phyloP scores from a whole-genome alignment of 1,140 invertebrate species.

The Parasteatoda tepidariorum region DNA sequence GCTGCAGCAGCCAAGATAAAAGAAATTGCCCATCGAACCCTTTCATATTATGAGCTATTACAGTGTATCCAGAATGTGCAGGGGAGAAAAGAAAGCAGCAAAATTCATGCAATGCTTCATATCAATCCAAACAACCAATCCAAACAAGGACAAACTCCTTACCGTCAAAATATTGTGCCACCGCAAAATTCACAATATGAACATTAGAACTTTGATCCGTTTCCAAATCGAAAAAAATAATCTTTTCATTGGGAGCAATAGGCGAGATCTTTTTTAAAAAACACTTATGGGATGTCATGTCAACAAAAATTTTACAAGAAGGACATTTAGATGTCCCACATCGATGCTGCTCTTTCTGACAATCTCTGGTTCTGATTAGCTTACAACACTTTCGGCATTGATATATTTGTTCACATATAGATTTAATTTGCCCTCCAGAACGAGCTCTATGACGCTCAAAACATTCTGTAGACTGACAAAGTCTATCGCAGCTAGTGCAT shows the following conservation, averaged over 20 bases:
- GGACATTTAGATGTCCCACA: background rate
- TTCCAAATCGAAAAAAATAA: slow-evolving; percentile 17
- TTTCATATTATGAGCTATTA: slow-evolving; percentile 53
- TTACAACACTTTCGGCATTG: background rate
- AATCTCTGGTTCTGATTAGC: background rate
- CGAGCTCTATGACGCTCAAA: too few relatives aligned
- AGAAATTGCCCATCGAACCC: slow-evolving; percentile 43
- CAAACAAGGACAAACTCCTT: background rate
- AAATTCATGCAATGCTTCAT: too few relatives aligned
- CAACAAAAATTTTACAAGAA: background rate
- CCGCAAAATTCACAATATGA: slow-evolving; percentile 18
- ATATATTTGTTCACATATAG: background rate
- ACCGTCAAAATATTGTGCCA: background rate
- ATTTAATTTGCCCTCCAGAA: background rate
- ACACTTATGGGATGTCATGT: background rate
- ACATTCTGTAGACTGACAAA: background rate
- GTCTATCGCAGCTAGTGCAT: background rate
- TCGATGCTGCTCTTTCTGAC: background rate
- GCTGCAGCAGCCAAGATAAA: slow-evolving; percentile 1
- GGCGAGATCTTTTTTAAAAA: background rate
- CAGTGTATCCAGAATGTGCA: background rate
- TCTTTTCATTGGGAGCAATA: background rate
- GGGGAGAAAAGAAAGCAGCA: slow-evolving; percentile 3
- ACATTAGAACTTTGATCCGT: background rate
- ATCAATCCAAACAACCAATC: too few relatives aligned